Evolutionary conservation across 2,888 invertebrate species (phyloP).

Genomic region (Cataglyphis rosenhaueri): DNA sequence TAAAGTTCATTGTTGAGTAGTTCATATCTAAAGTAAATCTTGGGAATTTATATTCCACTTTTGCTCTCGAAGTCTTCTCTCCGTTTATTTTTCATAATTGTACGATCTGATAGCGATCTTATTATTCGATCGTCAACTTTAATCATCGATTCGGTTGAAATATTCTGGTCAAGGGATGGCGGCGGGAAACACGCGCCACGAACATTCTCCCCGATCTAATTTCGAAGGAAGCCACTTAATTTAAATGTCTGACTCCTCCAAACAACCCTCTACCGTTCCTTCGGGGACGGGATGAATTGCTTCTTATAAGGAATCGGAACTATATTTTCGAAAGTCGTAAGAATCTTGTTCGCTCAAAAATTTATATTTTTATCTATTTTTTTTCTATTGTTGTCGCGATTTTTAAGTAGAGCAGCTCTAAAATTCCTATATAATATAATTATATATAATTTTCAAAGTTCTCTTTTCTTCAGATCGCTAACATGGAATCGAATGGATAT

Average conservation of each 20-base stretch:
- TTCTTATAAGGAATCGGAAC: slow-evolving; percentile 82
- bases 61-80: not conserved
- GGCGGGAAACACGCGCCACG: slow-evolving; percentile 44
- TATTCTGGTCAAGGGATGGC: slow-evolving; percentile 28
- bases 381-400: not conserved
- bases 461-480: not conserved
- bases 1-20: not conserved
- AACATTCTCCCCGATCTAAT: slow-evolving; percentile 80
- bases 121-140: slow-evolving; percentile 16
- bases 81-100: slow-evolving; percentile 2
- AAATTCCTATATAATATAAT: not conserved
- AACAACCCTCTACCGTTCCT: slow-evolving; percentile 71
- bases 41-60: not conserved
- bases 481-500: not conserved
- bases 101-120: not conserved
- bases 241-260: slow-evolving; percentile 76
- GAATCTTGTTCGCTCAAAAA: not conserved
- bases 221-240: slow-evolving; percentile 83
- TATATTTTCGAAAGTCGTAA: slow-evolving; percentile 79
- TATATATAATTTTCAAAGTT: too few relatives aligned
- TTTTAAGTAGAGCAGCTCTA: not conserved
- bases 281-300: slow-evolving; percentile 83
- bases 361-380: slow-evolving; percentile 15
- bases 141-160: slow-evolving; percentile 22
- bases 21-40: not conserved